Base-by-base conservation (phyloP, 1,140 invertebrate species). In the Saccostrea echinata region DNA sequence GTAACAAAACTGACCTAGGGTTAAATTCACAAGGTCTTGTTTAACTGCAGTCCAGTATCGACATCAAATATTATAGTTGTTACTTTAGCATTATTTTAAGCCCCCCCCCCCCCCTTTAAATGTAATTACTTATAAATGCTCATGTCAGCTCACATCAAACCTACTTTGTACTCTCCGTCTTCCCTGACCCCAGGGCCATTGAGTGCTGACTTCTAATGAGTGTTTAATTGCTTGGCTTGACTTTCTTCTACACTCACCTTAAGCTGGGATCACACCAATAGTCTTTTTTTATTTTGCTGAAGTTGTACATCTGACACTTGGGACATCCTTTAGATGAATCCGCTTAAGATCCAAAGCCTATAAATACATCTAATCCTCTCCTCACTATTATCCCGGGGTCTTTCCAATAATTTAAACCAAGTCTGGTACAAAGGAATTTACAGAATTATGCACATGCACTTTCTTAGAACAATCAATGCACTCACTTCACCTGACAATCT, bases 121-220 rank as follows among this genome's bases (percentile, higher is more conserved):
- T n/a, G 12, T 21, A 57, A 57, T 57, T 57, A 57, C 21, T 12
- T 57, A 16, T n/a, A n/a, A n/a, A n/a, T 71, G 13, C 0, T 9
- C 27, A 11, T 13, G 68, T 30, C 68, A 30, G 27, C 68, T 71
- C 11, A 13, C 27, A 71, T 71, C 27, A 71, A 30, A 30, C 30
- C 57, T 33, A 13, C 68, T 71, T 24, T 71, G 68, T 71, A 4
- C 18, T 61, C 68, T 71, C 24, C 68, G 6, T 43, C 24, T 71
- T 71, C 68, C 68, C 68, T 71, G 68, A 71, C 68, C 68, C 68
- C 30, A 4, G 68, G 57, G 68, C 68, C 68, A 33, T 9, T 11
- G 27, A 71, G 24, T 71, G 68, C 68, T 71, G 68, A 30, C 68
- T 30, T 30, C 68, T 71, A 71, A 27, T 71, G 68, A 71, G 24